Base-by-base conservation (phyloP, 1,140 invertebrate species). In the Agraylea sexmaculata region DNA sequence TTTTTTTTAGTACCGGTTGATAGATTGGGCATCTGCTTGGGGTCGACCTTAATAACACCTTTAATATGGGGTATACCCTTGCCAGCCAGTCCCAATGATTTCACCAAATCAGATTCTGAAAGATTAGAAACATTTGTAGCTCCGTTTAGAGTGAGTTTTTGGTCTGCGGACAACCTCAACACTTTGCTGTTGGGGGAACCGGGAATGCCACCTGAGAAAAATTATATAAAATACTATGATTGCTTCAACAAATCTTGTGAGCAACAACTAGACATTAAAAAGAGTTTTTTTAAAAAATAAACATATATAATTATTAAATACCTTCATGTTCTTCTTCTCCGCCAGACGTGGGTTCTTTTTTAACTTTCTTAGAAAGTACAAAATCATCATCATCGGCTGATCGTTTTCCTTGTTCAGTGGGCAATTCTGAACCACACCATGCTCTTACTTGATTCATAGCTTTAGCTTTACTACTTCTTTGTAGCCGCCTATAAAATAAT, bases 361-460 rank as follows among this genome's bases (percentile, higher is more conserved):
- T 49, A 23, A 49, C 40, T 25, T 32, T 35, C 31, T 49, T 49
- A 31, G 4, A 34, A 3, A 4, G 13, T 37, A 20, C 20, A 2
- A 4, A 11, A 16, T 30, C 30, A 18, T 41, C 39, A 27, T 41
- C 39, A 34, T 41, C 39, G 8, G 39, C 33, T 18, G 34, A 41
- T 17, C 28, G 32, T 4, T 7, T 35, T 5, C 31, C 21, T 4
- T 15, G 32, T 25, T 45, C 40, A 15, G 20, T 7, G 3, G 33
- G 32, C 13, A 39, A 15, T 12, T 78, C 75, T 17, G 73, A 75
- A 12, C 78, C 79, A 55, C 77, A 80, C 83, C 83, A 87, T 43
- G 78, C 74, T 53, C 85, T 86, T n/a, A 87, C 83, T 58, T 84
- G 79, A 60, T 83, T 78, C 61, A 85, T 69, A 1, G 82, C 83